Conservation (phyloP, 2,113 vertebrate species). For the Leucoraja erinaceus region DNA sequence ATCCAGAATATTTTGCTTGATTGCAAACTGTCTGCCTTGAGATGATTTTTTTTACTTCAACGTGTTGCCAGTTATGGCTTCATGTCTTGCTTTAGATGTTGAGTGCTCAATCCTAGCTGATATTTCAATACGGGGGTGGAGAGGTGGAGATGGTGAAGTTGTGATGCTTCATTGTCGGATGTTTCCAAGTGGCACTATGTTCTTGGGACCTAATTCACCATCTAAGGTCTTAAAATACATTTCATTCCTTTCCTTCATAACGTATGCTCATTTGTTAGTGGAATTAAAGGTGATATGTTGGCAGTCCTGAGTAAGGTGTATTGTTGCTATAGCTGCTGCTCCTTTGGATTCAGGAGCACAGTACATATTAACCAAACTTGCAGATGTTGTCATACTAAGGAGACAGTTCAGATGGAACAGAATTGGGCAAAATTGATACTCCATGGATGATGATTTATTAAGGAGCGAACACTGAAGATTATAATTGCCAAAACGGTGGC, state of each 20-base stretch:
- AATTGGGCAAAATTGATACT: neutral
- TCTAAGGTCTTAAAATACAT: too few relatives aligned
- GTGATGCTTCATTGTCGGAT: neutral
- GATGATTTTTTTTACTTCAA: neutral
- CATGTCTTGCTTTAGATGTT: neutral
- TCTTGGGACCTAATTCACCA: too few relatives aligned
- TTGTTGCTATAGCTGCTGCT: neutral
- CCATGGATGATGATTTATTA: neutral
- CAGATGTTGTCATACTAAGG: neutral
- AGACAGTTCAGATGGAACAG: neutral
- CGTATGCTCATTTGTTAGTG: neutral
- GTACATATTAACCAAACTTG: neutral
- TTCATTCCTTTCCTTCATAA: too few relatives aligned
- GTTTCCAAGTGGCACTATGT: neutral
- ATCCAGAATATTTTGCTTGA: neutral
- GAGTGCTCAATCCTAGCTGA: neutral
- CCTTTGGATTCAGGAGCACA: neutral
- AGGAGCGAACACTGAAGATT: neutral
- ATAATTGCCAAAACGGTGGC: neutral
- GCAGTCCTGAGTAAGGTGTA: neutral
- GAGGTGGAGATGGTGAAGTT: too few relatives aligned
- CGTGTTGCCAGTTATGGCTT: neutral
- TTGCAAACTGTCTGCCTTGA: neutral
- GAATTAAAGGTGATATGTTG: neutral
- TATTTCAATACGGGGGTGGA: neutral